A percentile compares a stretch with the other conserved stretches of the same genome.
These are phyloP conservation scores for Moxostoma hubbsi DNA, from an alignment of 2,797 vertebrate genomes.

Conservation along the genomic window DNA sequence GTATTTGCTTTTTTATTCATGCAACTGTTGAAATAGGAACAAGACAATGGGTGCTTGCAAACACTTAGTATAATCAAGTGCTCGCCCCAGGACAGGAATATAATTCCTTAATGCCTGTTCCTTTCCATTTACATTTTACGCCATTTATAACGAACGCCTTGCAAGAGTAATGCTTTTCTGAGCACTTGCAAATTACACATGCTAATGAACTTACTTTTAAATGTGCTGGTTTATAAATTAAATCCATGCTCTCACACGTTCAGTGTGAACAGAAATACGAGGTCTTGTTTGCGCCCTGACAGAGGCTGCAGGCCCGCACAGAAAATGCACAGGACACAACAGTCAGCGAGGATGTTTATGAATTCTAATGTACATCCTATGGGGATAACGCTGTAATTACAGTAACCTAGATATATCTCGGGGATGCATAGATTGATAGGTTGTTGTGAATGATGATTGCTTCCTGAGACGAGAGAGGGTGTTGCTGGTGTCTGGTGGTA, in stretches of 20 bases:
- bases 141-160: conserved; percentile 66
- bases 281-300: neutral
- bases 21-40: conserved; percentile 62
- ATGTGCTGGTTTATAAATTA: conserved; percentile 61
- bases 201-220: conserved; percentile 65
- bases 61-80: conserved; percentile 65
- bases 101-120: conserved; percentile 58
- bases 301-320: neutral
- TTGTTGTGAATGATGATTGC: conserved; percentile 33
- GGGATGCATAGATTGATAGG: conserved; percentile 38
- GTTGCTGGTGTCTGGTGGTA: conserved; percentile 2
- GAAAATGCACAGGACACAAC: neutral
- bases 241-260: conserved; percentile 50
- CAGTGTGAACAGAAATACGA: conserved; percentile 24
- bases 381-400: conserved; percentile 25
- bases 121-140: conserved; percentile 69
- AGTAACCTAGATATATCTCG: conserved; percentile 26
- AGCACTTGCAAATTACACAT: conserved; percentile 68
- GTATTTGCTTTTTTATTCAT: conserved; percentile 62
- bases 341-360: conserved; percentile 3
- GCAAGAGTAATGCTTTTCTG: conserved; percentile 66
- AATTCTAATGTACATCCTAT: conserved; percentile 23
- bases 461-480: conserved; percentile 15
- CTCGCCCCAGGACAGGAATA: conserved; percentile 60
- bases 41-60: conserved; percentile 60